Evolutionary conservation across 1,140 invertebrate species (phyloP).

Genomic region (Hylyphantes graminicola): DNA sequence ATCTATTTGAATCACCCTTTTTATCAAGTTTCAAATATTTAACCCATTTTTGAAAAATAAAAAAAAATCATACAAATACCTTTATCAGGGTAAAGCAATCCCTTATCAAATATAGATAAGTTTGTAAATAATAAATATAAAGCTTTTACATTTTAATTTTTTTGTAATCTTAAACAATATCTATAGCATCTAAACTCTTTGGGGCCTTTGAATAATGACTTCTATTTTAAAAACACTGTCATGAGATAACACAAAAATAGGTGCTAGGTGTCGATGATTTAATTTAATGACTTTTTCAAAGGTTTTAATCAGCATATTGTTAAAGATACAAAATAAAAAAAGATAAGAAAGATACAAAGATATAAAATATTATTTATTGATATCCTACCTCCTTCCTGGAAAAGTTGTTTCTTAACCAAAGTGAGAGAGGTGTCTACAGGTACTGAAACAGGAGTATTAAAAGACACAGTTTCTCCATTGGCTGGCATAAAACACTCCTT

Average conservation of each 20-base stretch:
- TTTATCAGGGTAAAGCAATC: too few relatives aligned
- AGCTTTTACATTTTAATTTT: too few relatives aligned
- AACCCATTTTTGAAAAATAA: too few relatives aligned
- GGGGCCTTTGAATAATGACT: too few relatives aligned
- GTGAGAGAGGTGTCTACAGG: constrained; percentile 89
- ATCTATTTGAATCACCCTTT: too few relatives aligned
- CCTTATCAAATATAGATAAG: too few relatives aligned
- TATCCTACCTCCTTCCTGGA: constrained; percentile 34
- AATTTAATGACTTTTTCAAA: not conserved
- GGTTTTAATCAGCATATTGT: not conserved
- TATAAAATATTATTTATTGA: not conserved
- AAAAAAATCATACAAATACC: too few relatives aligned
- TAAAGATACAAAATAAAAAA: not conserved
- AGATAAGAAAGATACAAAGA: too few relatives aligned
- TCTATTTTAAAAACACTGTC: not conserved
- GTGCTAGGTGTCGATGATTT: not conserved
- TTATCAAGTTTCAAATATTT: too few relatives aligned
- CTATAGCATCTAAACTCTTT: too few relatives aligned
- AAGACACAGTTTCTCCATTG: constrained; percentile 93
- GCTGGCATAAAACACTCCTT: constrained; percentile 95
- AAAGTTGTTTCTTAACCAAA: constrained; percentile 73
- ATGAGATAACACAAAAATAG: not conserved
- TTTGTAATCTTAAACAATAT: too few relatives aligned
- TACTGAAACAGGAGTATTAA: constrained; percentile 86
- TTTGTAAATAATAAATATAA: too few relatives aligned